Evolutionary conservation across 2,113 vertebrate species (phyloP).

Genomic region (Buteo buteo): DNA sequence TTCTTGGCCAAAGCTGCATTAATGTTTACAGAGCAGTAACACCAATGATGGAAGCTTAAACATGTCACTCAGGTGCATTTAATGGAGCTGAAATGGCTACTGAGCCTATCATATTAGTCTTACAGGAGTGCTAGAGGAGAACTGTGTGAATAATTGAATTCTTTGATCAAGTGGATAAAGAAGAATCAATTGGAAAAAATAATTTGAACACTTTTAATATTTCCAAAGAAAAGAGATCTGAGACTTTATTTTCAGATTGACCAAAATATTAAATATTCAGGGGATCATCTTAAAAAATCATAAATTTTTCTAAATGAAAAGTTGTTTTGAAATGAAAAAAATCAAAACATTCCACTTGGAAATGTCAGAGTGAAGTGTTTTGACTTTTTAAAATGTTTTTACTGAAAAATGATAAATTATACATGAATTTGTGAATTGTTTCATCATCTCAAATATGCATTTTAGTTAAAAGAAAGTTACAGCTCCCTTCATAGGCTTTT

Average conservation of each 20-base stretch:
- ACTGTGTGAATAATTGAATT: background rate
- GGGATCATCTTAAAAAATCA: background rate
- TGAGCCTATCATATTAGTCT: background rate
- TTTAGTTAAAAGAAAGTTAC: conserved; percentile 25
- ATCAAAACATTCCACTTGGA: conserved; percentile 37
- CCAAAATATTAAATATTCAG: background rate
- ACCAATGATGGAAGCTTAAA: background rate
- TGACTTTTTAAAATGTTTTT: conserved; percentile 55
- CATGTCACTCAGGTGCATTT: background rate
- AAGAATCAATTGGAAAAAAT: background rate
- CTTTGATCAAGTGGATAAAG: background rate
- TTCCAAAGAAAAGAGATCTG: background rate
- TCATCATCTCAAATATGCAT: conserved; percentile 20
- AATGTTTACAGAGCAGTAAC: background rate
- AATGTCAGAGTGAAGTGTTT: conserved; percentile 61
- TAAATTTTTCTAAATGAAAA: conserved; percentile 39
- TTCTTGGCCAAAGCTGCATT: background rate
- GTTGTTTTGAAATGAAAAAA: conserved; percentile 50
- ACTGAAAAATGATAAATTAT: conserved; percentile 49
- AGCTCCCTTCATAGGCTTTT: background rate
- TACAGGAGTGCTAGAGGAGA: background rate
- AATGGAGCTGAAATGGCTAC: background rate
- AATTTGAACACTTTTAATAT: background rate
- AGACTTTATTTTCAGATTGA: background rate
- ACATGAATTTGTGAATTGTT: conserved; percentile 53